Evolutionary conservation across 2,113 vertebrate genomes (phyloP), one percentile per base, ranked within the genome.

Genomic region (Heptranchias perlo): DNA sequence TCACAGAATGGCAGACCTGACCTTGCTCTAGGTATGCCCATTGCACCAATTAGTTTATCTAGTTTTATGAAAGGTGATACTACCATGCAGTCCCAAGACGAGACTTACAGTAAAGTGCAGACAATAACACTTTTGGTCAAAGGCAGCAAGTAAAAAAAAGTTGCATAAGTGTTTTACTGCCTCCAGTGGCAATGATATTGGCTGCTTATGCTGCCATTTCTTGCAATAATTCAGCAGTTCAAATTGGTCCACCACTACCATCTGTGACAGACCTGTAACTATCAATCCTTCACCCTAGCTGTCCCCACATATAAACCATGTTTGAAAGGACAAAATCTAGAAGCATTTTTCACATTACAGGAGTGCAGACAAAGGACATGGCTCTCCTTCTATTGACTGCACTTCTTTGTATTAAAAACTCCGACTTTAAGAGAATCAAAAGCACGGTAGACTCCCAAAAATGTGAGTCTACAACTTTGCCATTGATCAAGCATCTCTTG

Each of bases 1-100:
- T 62, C 58, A n/a, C 16, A 62, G 61, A 91, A 64, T 14, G 31
- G 16, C 54, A 93, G 35, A 93, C 35, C 35, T 93, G 89, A 61
- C 89, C 54, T 31, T 96, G 97, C 94, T 95, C 65, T 49, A 95
- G 44, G 64, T 47, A 16, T 47, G 3, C 62, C 64, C 62, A 31
- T 28, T 95, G 44, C n/a, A 69, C 47, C 44, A 67, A 69, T 69
- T 47, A 94, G 39, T 67, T 67, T 21, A 94, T 67, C 62, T 67
- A 21, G 93, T 67, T 95, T 62, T 94, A n/a, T 65, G 92, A 93
- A 61, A 61, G 61, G 25, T 44, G 39, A 62, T 65, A 62, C 6
- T 65, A 44, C 25, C 10, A 35, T 28, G 10, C 65, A 67, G 28
- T 95, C 1, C 44, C 25, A 94, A 49, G 93, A 49, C 5, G 64